phyloP scores from a whole-genome alignment of 2,113 vertebrate species.

The Rhipidura dahli region DNA sequence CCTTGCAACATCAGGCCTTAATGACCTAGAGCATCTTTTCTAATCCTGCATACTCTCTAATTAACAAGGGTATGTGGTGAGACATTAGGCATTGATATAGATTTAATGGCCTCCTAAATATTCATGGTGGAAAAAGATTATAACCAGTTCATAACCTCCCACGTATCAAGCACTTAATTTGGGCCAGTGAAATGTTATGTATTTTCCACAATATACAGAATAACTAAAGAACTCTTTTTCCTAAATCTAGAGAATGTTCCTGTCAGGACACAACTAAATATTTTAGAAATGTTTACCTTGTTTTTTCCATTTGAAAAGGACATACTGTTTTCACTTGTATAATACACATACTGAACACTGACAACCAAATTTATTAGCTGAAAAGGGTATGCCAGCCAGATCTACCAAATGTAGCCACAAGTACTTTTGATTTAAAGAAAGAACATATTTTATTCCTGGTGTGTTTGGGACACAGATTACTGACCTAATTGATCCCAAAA shows the following conservation, averaged over 20 bases:
- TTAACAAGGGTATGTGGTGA: neutral
- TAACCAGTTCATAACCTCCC: neutral
- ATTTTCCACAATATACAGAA: neutral
- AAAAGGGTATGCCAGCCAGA: neutral
- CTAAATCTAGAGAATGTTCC: neutral
- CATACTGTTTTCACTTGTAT: fast-evolving
- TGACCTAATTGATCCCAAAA: neutral
- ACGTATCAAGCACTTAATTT: fast-evolving
- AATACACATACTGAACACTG: neutral
- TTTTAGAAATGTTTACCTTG: neutral
- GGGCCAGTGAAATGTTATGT: neutral
- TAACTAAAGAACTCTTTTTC: neutral
- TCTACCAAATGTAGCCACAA: neutral
- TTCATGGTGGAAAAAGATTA: neutral
- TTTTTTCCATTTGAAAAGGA: neutral
- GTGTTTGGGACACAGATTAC: neutral
- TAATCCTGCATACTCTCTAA: neutral
- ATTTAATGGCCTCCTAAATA: neutral
- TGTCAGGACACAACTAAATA: neutral
- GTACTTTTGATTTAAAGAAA: neutral
- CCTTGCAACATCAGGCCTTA: neutral
- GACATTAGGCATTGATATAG: neutral
- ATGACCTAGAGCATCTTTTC: neutral
- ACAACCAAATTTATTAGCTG: neutral
- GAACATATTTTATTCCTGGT: neutral